Percentiles rank a stretch among this genome's conserved stretches.
Evolutionary conservation across 1,140 invertebrate genomes (phyloP).

Genomic region (Chionoecetes opilio): DNA sequence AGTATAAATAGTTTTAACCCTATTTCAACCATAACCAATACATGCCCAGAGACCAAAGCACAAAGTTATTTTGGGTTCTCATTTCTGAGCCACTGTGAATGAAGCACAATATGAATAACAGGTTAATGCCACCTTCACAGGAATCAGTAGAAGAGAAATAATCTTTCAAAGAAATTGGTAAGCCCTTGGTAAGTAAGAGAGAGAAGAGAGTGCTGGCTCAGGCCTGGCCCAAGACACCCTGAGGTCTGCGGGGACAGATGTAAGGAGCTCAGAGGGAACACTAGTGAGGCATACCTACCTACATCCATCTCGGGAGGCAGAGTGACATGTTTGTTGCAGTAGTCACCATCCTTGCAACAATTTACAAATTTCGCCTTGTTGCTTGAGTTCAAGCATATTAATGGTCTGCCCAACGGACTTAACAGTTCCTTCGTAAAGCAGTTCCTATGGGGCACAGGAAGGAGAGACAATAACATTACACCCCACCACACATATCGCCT

Average conservation of each 20-base stretch:
- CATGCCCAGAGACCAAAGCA: not conserved
- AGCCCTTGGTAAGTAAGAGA: conserved; percentile 37
- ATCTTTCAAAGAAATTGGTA: conserved; percentile 38
- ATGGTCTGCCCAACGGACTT: conserved; percentile 65
- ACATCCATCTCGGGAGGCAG: conserved; percentile 36
- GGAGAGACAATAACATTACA: conserved; percentile 76
- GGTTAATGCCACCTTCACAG: conserved; percentile 54
- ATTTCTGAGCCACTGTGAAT: conserved; percentile 12
- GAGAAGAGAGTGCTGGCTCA: not conserved
- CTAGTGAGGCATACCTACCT: conserved; percentile 69
- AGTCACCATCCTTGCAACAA: conserved; percentile 74
- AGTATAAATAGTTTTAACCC: not conserved
- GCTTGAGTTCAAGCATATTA: conserved; percentile 66
- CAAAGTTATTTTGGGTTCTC: not conserved
- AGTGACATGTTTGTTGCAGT: conserved; percentile 71
- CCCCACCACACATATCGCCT: conserved; percentile 67
- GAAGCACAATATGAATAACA: not conserved
- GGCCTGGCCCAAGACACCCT: not conserved
- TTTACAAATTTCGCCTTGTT: conserved; percentile 66
- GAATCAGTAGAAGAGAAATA: conserved; percentile 39
- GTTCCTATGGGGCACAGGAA: conserved; percentile 74
- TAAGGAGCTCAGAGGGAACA: conserved; percentile 55
- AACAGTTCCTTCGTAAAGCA: conserved; percentile 69
- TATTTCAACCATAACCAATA: not conserved
- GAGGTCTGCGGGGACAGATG: conserved; percentile 33